These are phyloP conservation scores for Arizona elegans DNA, from an alignment of 2,113 vertebrate genomes.

Conservation along the genomic window DNA sequence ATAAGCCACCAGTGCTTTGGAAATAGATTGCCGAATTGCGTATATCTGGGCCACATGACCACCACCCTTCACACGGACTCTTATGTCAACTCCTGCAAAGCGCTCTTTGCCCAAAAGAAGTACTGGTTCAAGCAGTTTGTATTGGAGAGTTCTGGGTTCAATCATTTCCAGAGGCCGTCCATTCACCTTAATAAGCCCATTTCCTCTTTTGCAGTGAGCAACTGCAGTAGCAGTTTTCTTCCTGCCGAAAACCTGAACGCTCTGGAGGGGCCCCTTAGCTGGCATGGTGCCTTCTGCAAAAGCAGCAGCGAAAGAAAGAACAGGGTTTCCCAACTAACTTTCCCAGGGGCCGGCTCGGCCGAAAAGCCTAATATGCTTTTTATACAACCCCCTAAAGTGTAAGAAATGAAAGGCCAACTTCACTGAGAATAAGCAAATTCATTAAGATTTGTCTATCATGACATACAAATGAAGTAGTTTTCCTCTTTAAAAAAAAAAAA, in stretches of 20 bases:
- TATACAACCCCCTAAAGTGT: not conserved
- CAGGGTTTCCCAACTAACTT: slow-evolving; percentile 63
- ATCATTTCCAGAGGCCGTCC: slow-evolving; percentile 96
- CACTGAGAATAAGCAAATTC: not conserved
- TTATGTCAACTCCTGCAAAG: slow-evolving; percentile 96
- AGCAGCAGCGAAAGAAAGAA: slow-evolving; percentile 69
- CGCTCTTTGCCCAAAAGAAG: slow-evolving; percentile 94
- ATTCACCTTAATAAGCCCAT: slow-evolving; percentile 97
- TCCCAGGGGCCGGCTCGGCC: slow-evolving; percentile 65
- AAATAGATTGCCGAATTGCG: slow-evolving; percentile 96
- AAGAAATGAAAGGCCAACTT: not conserved
- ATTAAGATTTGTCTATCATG: slow-evolving; percentile 4
- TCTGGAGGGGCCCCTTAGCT: slow-evolving; percentile 92
- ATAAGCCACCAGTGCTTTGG: slow-evolving; percentile 95
- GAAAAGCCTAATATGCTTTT: slow-evolving; percentile 18
- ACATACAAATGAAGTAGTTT: not conserved
- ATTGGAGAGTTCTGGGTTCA: slow-evolving; percentile 95
- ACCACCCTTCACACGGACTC: slow-evolving; percentile 96
- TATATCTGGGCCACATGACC: slow-evolving; percentile 97
- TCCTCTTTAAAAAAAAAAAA: not conserved
- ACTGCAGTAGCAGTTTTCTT: slow-evolving; percentile 99
- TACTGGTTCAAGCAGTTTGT: slow-evolving; percentile 95
- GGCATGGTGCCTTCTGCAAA: slow-evolving; percentile 74
- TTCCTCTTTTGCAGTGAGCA: slow-evolving; percentile 96
- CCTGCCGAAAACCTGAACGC: slow-evolving; percentile 95